Conservation (phyloP, 2,888 invertebrate genomes). For the Neoscelio sp. region DNA sequence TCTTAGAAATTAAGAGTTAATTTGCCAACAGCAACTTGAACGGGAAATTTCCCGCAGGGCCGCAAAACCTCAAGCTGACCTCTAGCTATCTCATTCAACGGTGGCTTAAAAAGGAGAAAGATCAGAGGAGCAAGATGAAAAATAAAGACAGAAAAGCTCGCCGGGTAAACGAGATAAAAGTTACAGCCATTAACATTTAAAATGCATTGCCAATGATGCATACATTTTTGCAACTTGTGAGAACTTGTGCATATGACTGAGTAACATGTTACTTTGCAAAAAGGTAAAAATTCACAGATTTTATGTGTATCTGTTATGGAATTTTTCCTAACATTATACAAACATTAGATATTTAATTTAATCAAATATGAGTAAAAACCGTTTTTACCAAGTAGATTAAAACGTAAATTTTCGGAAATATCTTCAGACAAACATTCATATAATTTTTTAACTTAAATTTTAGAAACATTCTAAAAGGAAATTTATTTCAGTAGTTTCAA, state of each 20-base stretch:
- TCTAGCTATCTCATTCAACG: slow-evolving; percentile 8
- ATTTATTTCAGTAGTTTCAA: too few relatives aligned
- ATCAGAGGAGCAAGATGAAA: slow-evolving; percentile 9
- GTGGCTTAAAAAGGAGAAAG: slow-evolving; percentile 14
- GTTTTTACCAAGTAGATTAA: too few relatives aligned
- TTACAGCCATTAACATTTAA: slow-evolving; percentile 24
- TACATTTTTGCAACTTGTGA: slow-evolving; percentile 3
- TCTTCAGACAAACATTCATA: too few relatives aligned
- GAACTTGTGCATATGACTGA: not conserved
- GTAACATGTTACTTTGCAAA: not conserved
- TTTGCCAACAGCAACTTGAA: slow-evolving; percentile 43
- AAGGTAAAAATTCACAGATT: too few relatives aligned
- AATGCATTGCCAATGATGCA: slow-evolving; percentile 9
- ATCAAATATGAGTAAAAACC: too few relatives aligned
- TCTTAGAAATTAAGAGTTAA: too few relatives aligned
- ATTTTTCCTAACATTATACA: too few relatives aligned
- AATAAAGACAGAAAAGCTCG: slow-evolving; percentile 14
- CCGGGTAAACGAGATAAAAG: slow-evolving; percentile 2
- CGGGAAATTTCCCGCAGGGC: slow-evolving; percentile 35
- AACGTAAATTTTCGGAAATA: too few relatives aligned
- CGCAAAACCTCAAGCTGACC: slow-evolving; percentile 20
- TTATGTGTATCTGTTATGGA: too few relatives aligned
- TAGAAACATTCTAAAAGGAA: too few relatives aligned
- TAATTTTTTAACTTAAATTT: too few relatives aligned
- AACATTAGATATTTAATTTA: too few relatives aligned